Evolutionary conservation across 2,113 vertebrate genomes (phyloP).

Genomic region (Sinosuthora webbiana): DNA sequence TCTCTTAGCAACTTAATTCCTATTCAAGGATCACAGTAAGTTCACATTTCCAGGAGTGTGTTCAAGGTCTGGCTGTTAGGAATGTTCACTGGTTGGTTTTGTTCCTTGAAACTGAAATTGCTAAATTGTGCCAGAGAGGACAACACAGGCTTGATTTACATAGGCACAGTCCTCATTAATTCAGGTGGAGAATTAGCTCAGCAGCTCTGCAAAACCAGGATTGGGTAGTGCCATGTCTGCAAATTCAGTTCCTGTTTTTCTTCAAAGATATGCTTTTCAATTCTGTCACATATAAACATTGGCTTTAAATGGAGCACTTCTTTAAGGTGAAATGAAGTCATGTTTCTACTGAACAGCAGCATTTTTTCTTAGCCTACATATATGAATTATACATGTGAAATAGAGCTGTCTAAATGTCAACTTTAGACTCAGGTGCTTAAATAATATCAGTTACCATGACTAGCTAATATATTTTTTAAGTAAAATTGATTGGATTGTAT

Average conservation of each 20-base stretch:
- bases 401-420: not conserved
- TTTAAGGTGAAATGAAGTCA: not conserved
- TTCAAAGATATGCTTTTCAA: not conserved
- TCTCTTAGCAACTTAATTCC: not conserved
- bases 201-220: not conserved
- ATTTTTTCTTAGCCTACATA: not conserved
- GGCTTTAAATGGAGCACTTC: not conserved
- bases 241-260: conserved; percentile 15
- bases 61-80: not conserved
- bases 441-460: not conserved
- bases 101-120: not conserved
- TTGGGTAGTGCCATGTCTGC: not conserved
- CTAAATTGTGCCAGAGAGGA: not conserved
- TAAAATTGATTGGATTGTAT: not conserved
- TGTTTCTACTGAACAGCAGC: not conserved
- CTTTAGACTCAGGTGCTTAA: not conserved
- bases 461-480: not conserved
- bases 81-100: not conserved
- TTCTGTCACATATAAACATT: not conserved
- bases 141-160: not conserved
- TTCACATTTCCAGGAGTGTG: not conserved
- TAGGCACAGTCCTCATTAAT: not conserved
- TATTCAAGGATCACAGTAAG: not conserved
- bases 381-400: not conserved
- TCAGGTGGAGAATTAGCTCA: not conserved